Conservation (phyloP, 2,113 vertebrate species). For the Esox niger region DNA sequence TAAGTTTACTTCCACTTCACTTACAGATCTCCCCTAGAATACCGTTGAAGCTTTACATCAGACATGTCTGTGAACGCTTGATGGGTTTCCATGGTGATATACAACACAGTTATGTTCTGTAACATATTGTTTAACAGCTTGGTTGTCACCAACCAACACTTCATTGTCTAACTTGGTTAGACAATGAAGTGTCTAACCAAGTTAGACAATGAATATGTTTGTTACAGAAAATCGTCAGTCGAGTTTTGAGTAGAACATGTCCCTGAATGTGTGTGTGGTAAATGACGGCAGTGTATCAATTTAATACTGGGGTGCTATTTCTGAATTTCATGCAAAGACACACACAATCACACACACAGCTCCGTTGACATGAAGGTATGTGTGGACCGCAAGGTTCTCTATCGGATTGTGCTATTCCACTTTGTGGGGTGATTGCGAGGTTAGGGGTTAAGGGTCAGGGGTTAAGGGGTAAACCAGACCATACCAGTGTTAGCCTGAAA, state of each 20-base stretch:
- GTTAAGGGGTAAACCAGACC: slow-evolving; percentile 19
- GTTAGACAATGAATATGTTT: no score
- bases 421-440: background rate
- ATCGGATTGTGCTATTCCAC: slow-evolving; percentile 25
- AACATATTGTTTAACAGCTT: background rate
- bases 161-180: no score
- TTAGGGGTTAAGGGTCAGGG: slow-evolving; percentile 16
- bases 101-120: background rate
- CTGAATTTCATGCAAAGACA: background rate
- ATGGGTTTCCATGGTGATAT: background rate
- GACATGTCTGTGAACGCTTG: no score
- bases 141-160: background rate
- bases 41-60: no score
- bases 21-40: no score
- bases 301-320: no score
- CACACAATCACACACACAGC: slow-evolving; percentile 7
- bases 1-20: no score
- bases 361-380: slow-evolving; percentile 19
- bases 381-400: slow-evolving; percentile 36
- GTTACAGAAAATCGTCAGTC: no score
- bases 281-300: background rate
- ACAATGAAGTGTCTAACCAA: no score
- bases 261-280: background rate
- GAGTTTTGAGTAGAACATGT: background rate
- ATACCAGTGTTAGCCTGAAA: no score